These are phyloP conservation scores for Trematocara stigmaticum DNA, from an alignment of 2,113 vertebrate species.

Conservation along the genomic window DNA sequence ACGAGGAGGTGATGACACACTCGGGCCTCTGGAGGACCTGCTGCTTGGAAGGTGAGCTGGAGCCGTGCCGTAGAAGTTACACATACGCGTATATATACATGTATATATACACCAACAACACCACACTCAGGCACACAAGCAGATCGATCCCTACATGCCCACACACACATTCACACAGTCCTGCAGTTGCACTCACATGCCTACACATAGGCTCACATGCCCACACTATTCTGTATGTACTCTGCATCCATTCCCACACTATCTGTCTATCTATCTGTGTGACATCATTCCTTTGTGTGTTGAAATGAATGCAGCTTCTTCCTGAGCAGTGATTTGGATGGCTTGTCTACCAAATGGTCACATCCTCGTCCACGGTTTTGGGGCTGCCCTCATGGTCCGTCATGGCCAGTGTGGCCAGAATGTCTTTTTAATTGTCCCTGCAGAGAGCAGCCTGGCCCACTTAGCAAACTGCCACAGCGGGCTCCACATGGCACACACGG, in stretches of 20 bases:
- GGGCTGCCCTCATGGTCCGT: background rate
- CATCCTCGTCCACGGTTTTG: background rate
- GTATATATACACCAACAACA: background rate
- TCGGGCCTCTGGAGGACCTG: slow-evolving; percentile 99
- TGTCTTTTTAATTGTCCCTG: background rate
- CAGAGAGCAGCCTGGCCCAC: background rate
- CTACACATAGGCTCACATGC: slow-evolving; percentile 30
- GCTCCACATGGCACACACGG: background rate
- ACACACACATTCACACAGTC: slow-evolving; percentile 27
- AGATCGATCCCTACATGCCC: slow-evolving; percentile 32
- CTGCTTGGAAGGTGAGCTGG: slow-evolving; percentile 91
- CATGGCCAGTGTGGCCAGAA: background rate
- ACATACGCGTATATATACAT: accelerated
- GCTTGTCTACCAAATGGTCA: background rate
- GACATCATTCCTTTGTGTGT: background rate
- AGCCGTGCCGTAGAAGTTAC: background rate
- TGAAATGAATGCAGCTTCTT: background rate
- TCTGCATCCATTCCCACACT: slow-evolving; percentile 11
- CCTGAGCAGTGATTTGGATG: background rate
- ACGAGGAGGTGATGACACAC: slow-evolving; percentile 99
- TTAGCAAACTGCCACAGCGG: background rate
- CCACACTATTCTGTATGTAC: slow-evolving; percentile 22
- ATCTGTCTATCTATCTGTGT: slow-evolving; percentile 1
- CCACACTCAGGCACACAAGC: background rate
- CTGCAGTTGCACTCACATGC: slow-evolving; percentile 17